phyloP scores from a whole-genome alignment of 2,888 invertebrate species.

The Drosophila multiciliata region DNA sequence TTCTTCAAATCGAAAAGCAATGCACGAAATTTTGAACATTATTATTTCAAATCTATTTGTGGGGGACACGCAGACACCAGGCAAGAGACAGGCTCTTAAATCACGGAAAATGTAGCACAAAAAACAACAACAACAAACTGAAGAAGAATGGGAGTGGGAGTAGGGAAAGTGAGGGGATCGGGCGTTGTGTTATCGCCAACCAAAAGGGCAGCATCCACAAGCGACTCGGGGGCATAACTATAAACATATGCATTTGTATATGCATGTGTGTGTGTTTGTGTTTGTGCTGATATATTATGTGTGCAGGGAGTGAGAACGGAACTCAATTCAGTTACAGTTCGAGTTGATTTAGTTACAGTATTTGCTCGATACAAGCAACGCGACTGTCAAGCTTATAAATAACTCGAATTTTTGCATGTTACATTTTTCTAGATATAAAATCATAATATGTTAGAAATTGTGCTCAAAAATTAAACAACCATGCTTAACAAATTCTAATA shows the following conservation, averaged over 20 bases:
- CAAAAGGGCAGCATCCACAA: conserved; percentile 55
- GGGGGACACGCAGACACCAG: not conserved
- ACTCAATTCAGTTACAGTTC: conserved; percentile 33
- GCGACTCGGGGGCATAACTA: conserved; percentile 22
- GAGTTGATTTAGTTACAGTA: conserved; percentile 36
- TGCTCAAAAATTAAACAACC: not conserved
- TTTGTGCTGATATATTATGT: conserved; percentile 22
- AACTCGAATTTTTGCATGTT: not conserved
- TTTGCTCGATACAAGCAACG: not conserved
- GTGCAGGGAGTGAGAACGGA: conserved; percentile 18
- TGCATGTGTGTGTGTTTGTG: conserved; percentile 1
- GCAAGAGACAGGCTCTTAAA: conserved; percentile 42
- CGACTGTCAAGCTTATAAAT: not conserved
- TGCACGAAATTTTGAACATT: conserved; percentile 28
- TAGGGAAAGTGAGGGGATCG: not conserved
- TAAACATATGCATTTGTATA: conserved; percentile 31
- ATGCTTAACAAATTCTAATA: not conserved
- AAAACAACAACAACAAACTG: conserved; percentile 10
- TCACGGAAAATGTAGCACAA: conserved; percentile 42
- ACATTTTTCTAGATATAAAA: not conserved
- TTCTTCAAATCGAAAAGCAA: conserved; percentile 55
- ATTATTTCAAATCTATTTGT: conserved; percentile 19
- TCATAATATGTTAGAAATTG: not conserved
- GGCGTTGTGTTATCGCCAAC: conserved; percentile 47
- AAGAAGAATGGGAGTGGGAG: not conserved